These are phyloP conservation scores for Drosophila picticornis DNA, from an alignment of 2,888 invertebrate genomes.

Conservation along the genomic window DNA sequence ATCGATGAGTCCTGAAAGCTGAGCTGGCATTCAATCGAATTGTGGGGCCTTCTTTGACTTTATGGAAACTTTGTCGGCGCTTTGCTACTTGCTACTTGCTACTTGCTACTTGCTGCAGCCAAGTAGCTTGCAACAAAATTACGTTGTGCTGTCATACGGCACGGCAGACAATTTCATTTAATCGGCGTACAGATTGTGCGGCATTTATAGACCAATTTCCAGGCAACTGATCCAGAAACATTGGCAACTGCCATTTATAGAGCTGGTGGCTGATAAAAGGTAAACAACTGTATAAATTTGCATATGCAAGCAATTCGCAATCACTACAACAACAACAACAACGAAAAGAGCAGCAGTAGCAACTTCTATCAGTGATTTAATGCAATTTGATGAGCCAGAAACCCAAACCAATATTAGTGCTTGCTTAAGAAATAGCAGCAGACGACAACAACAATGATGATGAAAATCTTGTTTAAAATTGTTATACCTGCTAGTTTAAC, in stretches of 20 bases:
- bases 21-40: conserved; percentile 53
- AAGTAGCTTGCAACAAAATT: conserved; percentile 17
- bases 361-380: conserved; percentile 5
- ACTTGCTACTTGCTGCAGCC: conserved; percentile 18
- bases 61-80: conserved; percentile 44
- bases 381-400: conserved; percentile 3
- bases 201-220: conserved; percentile 55
- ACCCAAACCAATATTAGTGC: neutral
- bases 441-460: neutral
- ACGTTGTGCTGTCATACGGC: conserved; percentile 18
- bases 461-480: neutral
- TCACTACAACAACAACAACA: neutral
- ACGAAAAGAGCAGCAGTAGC: neutral
- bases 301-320: conserved; percentile 19
- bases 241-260: conserved; percentile 26
- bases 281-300: conserved; percentile 52
- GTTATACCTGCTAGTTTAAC: neutral
- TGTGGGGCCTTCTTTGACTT: conserved; percentile 32
- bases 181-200: conserved; percentile 31
- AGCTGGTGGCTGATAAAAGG: conserved; percentile 17
- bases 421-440: neutral
- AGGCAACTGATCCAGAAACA: conserved; percentile 41
- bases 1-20: conserved; percentile 28
- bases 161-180: conserved; percentile 39
- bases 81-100: conserved; percentile 23